phyloP scores from a whole-genome alignment of 2,113 vertebrate genomes.

The Sterrhoptilus dennistouni region DNA sequence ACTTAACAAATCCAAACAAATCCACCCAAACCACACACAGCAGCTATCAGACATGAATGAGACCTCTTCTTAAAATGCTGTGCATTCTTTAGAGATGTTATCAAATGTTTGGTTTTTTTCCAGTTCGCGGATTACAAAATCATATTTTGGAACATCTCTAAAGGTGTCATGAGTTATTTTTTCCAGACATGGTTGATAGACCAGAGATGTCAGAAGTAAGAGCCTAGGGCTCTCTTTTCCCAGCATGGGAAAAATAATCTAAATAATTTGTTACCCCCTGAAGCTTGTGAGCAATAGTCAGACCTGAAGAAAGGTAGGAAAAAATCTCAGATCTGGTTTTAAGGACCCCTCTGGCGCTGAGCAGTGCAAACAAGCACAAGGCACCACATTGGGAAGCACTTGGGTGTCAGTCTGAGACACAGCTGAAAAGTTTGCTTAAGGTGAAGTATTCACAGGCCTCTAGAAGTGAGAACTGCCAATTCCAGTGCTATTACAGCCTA shows the following conservation, averaged over 20 bases:
- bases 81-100: not conserved
- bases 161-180: not conserved
- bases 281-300: not conserved
- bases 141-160: not conserved
- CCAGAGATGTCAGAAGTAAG: not conserved
- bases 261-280: not conserved
- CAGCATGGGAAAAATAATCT: not conserved
- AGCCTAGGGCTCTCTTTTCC: not conserved
- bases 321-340: not conserved
- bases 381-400: not conserved
- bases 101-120: not conserved
- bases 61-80: not conserved
- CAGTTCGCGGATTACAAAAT: not conserved
- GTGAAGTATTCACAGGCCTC: not conserved
- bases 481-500: not conserved
- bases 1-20: not conserved
- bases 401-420: not conserved
- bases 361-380: not conserved
- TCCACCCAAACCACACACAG: not conserved
- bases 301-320: not conserved
- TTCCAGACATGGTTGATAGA: not conserved
- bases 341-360: not conserved
- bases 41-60: accelerated
- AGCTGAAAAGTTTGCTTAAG: not conserved
- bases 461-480: not conserved